phyloP scores from a whole-genome alignment of 1,140 invertebrate species.

The Lepidostoma basale region DNA sequence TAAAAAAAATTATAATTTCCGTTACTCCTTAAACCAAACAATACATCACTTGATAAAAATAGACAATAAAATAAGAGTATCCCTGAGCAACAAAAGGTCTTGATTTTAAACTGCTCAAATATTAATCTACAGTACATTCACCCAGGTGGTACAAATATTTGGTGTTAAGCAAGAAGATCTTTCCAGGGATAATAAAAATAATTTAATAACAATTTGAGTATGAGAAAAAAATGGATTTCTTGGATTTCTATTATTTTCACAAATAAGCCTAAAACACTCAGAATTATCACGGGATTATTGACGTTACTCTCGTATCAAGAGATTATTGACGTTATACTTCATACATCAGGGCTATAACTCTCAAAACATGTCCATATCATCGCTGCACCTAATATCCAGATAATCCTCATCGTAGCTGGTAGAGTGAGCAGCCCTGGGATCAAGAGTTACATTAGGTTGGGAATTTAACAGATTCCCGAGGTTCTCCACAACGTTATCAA shows the following conservation, averaged over 20 bases:
- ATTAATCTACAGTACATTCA: too few relatives aligned
- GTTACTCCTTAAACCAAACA: too few relatives aligned
- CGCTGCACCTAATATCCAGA: slow-evolving; percentile 70
- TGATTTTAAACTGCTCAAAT: too few relatives aligned
- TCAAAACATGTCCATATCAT: slow-evolving; percentile 78
- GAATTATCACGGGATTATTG: not conserved
- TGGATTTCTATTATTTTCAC: not conserved
- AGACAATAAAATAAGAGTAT: too few relatives aligned
- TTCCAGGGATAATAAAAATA: too few relatives aligned
- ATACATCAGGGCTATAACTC: slow-evolving; percentile 21
- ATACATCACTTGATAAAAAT: too few relatives aligned
- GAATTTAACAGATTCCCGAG: slow-evolving; percentile 37
- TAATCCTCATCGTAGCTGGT: slow-evolving; percentile 71
- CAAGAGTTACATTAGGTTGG: slow-evolving; percentile 16
- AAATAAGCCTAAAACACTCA: not conserved
- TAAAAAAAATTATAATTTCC: too few relatives aligned
- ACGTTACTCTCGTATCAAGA: not conserved
- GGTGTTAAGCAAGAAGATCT: too few relatives aligned
- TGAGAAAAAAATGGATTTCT: too few relatives aligned
- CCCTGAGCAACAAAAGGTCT: too few relatives aligned
- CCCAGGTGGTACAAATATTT: too few relatives aligned
- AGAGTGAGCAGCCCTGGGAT: slow-evolving; percentile 31
- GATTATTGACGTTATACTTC: not conserved
- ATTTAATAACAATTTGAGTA: too few relatives aligned
- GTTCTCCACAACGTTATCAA: slow-evolving; percentile 48